Evolutionary conservation across 1,140 invertebrate species (phyloP).

Genomic region (Magallana ariakensis): DNA sequence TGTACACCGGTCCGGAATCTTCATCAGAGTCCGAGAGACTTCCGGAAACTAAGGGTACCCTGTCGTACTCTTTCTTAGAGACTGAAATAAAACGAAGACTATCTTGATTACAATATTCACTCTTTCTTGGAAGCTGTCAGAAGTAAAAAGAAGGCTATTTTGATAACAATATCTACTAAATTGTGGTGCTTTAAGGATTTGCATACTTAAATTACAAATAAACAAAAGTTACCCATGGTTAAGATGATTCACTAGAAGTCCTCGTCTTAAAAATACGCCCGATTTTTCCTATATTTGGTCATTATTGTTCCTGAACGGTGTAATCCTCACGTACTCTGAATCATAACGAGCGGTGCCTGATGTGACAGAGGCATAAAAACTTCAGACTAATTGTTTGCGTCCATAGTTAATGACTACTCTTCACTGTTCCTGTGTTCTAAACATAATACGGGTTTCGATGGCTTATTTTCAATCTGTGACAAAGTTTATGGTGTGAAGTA

Average conservation of each 20-base stretch:
- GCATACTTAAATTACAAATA: too few species aligned
- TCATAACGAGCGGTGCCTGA: not conserved
- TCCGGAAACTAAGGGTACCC: not conserved
- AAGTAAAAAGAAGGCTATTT: too few species aligned
- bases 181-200: too few species aligned
- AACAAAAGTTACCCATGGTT: too few species aligned
- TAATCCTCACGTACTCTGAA: not conserved
- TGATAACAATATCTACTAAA: too few species aligned
- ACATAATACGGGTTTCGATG: not conserved
- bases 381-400: not conserved
- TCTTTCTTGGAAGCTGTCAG: too few species aligned
- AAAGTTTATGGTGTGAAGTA: not conserved
- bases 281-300: not conserved
- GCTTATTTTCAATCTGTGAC: not conserved
- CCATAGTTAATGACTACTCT: not conserved
- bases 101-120: too few species aligned
- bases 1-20: not conserved
- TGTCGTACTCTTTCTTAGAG: not conserved
- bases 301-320: not conserved
- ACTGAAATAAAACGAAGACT: not conserved
- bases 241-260: too few species aligned
- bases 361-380: not conserved
- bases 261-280: too few species aligned
- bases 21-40: not conserved
- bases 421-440: not conserved